Percentiles rank a stretch among this genome's conserved stretches.
phyloP scores from a whole-genome alignment of 2,113 vertebrate genomes.

The Nycticryphes semicollaris region DNA sequence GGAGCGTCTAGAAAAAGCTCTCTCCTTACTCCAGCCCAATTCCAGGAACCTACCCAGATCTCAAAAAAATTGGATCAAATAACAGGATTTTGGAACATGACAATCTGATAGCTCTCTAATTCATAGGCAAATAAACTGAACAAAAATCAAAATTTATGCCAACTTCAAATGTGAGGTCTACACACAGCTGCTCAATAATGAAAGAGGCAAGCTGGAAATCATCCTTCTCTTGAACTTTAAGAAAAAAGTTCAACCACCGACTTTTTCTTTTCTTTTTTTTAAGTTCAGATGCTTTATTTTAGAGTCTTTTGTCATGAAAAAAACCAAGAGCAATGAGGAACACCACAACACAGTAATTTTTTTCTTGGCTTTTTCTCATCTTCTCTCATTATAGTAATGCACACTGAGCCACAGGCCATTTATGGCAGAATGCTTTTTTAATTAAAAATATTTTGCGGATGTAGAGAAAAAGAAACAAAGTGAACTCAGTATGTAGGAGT shows the following conservation, averaged over 20 bases:
- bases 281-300: not conserved
- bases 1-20: not conserved
- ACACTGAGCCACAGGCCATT: not conserved
- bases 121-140: not conserved
- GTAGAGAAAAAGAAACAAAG: not conserved
- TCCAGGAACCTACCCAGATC: not conserved
- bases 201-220: not conserved
- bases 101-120: not conserved
- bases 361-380: not conserved
- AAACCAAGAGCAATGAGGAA: not conserved
- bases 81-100: not conserved
- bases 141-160: not conserved
- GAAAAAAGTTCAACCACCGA: not conserved
- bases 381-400: not conserved
- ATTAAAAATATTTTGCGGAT: not conserved
- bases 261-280: not conserved
- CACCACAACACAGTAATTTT: not conserved
- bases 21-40: not conserved
- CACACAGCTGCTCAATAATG: not conserved
- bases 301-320: not conserved
- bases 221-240: not conserved
- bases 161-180: not conserved
- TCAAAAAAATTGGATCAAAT: not conserved
- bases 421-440: not conserved
- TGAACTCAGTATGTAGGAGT: not conserved